Conservation (phyloP, 2,113 vertebrate genomes). For the Neotragus pygmaeus region DNA sequence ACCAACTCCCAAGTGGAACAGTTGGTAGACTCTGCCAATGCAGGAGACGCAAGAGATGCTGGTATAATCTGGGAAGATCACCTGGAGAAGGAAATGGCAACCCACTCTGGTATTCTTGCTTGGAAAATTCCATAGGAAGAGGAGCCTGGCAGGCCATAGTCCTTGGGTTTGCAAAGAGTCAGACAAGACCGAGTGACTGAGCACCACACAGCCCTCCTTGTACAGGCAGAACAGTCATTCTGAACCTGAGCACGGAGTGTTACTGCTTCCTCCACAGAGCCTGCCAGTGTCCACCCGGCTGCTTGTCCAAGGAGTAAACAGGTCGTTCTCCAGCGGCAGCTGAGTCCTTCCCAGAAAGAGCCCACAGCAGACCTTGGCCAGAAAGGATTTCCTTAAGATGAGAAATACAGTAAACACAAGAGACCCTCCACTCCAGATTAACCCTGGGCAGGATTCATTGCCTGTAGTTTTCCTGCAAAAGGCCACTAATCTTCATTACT, state of each 20-base stretch:
- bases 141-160: not conserved
- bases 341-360: not conserved
- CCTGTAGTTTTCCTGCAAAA: slow-evolving; percentile 28
- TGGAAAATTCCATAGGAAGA: not conserved
- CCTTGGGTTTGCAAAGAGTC: not conserved
- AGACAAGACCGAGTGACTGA: not conserved
- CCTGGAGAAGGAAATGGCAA: too few relatives aligned
- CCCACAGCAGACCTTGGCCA: not conserved
- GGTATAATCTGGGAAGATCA: not conserved
- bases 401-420: not conserved
- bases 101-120: not conserved
- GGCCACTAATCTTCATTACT: slow-evolving; percentile 13
- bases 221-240: not conserved
- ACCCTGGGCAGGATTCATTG: not conserved
- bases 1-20: not conserved
- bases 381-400: not conserved
- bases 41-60: not conserved
- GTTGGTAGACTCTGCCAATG: not conserved
- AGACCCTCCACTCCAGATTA: not conserved
- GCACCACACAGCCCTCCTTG: not conserved
- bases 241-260: not conserved
- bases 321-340: not conserved
- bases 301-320: not conserved
- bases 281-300: not conserved
- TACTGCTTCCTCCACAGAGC: not conserved